Conservation (phyloP, 1,140 invertebrate species). For the Elymnias hypermnestra region DNA sequence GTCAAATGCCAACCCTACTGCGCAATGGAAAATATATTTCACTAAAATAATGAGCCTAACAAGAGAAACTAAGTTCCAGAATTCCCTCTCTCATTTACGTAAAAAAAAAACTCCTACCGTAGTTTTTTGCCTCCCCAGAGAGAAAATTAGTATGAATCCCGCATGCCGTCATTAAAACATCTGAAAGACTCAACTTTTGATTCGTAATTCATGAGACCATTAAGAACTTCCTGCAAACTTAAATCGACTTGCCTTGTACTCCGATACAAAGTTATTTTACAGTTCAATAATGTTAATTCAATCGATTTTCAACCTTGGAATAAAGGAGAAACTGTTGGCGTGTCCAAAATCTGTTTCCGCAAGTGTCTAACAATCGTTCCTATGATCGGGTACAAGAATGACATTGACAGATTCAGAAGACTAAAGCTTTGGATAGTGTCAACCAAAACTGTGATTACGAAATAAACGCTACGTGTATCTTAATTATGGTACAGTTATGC, state of each 20-base stretch:
- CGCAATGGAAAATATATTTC: no score
- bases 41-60: no score
- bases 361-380: slow-evolving; percentile 13
- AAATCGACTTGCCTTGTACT: slow-evolving; percentile 55
- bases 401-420: slow-evolving; percentile 35
- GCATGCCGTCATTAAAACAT: slow-evolving; percentile 35
- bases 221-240: slow-evolving; percentile 46
- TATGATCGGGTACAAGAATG: slow-evolving; percentile 23
- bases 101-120: slow-evolving; percentile 1
- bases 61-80: background rate
- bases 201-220: slow-evolving; percentile 52
- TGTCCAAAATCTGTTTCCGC: no score
- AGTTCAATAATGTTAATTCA: slow-evolving; percentile 6
- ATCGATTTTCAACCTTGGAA: slow-evolving; percentile 16
- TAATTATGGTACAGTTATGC: no score
- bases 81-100: slow-evolving; percentile 5
- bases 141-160: slow-evolving; percentile 20
- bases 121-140: slow-evolving; percentile 4
- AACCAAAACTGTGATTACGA: no score
- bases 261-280: slow-evolving; percentile 30
- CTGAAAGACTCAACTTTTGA: slow-evolving; percentile 36
- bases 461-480: no score
- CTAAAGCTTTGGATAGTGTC: slow-evolving; percentile 38
- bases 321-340: no score
- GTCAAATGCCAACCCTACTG: no score